These are phyloP conservation scores for Dysdera silvatica DNA, from an alignment of 1,140 invertebrate genomes.

Conservation along the genomic window DNA sequence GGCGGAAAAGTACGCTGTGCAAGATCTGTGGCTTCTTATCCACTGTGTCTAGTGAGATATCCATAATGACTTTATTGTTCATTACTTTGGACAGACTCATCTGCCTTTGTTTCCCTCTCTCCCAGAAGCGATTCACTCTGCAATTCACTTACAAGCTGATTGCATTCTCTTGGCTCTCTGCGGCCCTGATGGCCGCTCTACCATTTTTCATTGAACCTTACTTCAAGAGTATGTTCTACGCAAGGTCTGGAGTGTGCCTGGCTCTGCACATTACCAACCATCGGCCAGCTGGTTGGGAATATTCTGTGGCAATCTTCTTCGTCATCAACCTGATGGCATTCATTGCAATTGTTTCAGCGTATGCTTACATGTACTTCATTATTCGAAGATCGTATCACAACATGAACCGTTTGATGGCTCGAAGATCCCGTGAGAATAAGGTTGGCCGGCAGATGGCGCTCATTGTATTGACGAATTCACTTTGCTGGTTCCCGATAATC, in stretches of 20 bases:
- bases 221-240: constrained; percentile 59
- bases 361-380: constrained; percentile 51
- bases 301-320: constrained; percentile 56
- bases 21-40: constrained; percentile 47
- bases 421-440: constrained; percentile 26
- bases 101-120: constrained; percentile 59
- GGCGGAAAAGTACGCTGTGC: constrained; percentile 45
- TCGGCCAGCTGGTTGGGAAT: constrained; percentile 57
- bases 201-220: constrained; percentile 56
- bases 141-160: constrained; percentile 51
- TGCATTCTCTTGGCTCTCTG: constrained; percentile 56
- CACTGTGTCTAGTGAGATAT: constrained; percentile 51
- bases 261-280: constrained; percentile 55
- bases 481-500: constrained; percentile 49
- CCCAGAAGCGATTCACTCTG: constrained; percentile 50
- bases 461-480: constrained; percentile 47
- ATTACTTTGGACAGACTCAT: constrained; percentile 68
- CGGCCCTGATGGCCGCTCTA: constrained; percentile 55
- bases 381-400: constrained; percentile 57
- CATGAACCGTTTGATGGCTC: constrained; percentile 40
- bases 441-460: constrained; percentile 45
- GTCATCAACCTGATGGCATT: constrained; percentile 56
- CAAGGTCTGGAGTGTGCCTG: constrained; percentile 62
- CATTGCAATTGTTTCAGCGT: constrained; percentile 44
- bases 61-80: constrained; percentile 63